Conservation (phyloP, 2,113 vertebrate species). For the Melanostigma gelatinosum region DNA sequence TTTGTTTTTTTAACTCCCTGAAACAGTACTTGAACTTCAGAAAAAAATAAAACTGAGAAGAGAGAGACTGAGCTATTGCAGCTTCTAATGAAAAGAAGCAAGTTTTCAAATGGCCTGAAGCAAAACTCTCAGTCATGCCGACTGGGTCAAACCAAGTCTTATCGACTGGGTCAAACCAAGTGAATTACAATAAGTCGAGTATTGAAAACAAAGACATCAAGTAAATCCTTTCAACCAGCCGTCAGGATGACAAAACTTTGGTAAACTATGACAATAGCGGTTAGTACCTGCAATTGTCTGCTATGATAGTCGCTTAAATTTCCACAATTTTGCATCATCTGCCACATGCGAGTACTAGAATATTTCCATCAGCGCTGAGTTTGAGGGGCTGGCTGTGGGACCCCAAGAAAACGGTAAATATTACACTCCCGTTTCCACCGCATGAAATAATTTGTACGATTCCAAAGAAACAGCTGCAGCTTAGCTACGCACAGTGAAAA, state of each 20-base stretch:
- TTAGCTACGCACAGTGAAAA: constrained; percentile 56
- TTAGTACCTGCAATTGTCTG: constrained; percentile 51
- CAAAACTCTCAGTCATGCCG: constrained; percentile 5
- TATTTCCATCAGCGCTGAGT: constrained; percentile 2
- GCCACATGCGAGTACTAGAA: constrained; percentile 16
- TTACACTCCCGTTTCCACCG: neutral
- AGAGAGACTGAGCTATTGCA: constrained; percentile 30
- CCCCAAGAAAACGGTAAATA: constrained; percentile 1
- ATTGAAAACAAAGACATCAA: constrained; percentile 33
- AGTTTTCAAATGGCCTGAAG: constrained; percentile 36
- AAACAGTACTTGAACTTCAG: constrained; percentile 36
- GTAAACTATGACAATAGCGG: constrained; percentile 59
- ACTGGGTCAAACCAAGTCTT: constrained; percentile 35
- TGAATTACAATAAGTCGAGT: constrained; percentile 19
- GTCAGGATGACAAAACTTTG: constrained; percentile 54
- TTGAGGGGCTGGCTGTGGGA: constrained; percentile 13
- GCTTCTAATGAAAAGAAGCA: constrained; percentile 58
- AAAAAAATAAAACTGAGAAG: constrained; percentile 5
- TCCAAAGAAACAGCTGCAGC: constrained; percentile 27
- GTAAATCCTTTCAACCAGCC: constrained; percentile 23
- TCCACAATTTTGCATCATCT: constrained; percentile 39
- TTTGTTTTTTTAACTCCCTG: constrained; percentile 36
- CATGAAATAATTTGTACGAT: constrained; percentile 3
- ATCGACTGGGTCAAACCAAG: constrained; percentile 28
- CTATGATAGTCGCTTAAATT: constrained; percentile 36